A percentile compares a stretch with the other conserved stretches of the same genome.
Evolutionary conservation across 23 tunicate species (phyloP).

Genomic region (Trididemnum miniatum): DNA sequence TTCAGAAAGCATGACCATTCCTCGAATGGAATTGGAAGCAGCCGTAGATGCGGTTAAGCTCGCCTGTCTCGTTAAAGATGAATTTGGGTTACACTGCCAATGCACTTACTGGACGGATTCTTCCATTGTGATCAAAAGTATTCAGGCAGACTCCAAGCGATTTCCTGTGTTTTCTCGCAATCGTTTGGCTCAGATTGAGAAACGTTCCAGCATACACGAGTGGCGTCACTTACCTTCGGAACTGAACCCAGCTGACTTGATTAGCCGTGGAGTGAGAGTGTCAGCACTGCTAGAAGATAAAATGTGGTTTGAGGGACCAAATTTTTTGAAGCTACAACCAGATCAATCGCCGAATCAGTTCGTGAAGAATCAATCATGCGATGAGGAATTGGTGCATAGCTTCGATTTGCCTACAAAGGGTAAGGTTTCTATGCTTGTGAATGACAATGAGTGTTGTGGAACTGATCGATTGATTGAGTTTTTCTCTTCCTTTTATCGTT

Average conservation of each 20-base stretch:
- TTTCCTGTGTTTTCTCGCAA: constrained; percentile 31
- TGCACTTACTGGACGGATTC: constrained; percentile 35
- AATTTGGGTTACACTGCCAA: not conserved
- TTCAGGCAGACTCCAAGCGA: not conserved
- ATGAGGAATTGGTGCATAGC: not conserved
- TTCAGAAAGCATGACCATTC: constrained; percentile 1
- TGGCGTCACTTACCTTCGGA: constrained; percentile 19
- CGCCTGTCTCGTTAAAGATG: not conserved
- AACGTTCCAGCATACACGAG: not conserved
- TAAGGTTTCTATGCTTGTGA: not conserved
- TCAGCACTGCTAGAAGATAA: not conserved
- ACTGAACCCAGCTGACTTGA: constrained; percentile 24
- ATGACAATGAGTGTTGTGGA: not conserved
- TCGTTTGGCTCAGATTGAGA: constrained; percentile 5
- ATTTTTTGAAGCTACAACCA: not conserved
- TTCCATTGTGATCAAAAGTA: constrained; percentile 5
- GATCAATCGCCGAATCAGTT: not conserved
- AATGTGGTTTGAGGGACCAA: constrained; percentile 22
- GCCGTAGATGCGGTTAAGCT: constrained; percentile 11
- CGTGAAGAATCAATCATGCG: not conserved
- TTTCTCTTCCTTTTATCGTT: constrained; percentile 5
- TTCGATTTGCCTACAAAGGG: not conserved
- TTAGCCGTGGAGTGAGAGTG: not conserved
- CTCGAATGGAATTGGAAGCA: not conserved
- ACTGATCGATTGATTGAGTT: not conserved